Evolutionary conservation across 2,888 invertebrate genomes (phyloP).

Genomic region (Biston betularia): DNA sequence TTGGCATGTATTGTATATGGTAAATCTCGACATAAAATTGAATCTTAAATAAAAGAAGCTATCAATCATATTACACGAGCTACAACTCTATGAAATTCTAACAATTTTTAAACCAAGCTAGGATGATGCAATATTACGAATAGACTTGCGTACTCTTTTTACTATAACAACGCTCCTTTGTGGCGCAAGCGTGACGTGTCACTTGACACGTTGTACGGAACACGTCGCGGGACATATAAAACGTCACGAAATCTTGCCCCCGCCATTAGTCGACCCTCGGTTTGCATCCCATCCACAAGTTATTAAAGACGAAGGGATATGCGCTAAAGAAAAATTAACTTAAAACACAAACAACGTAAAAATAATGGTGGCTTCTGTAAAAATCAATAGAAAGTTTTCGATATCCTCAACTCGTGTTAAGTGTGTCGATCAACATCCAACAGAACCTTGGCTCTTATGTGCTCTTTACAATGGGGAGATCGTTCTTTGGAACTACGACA

Average conservation of each 20-base stretch:
- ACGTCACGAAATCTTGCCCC: neutral
- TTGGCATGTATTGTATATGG: too few relatives aligned
- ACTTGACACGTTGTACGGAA: slow-evolving; percentile 4
- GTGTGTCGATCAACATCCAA: slow-evolving; percentile 97
- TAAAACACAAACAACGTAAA: neutral
- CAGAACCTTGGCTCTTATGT: slow-evolving; percentile 98
- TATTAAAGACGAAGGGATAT: neutral
- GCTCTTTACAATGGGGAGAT: slow-evolving; percentile 99
- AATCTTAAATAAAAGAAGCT: too few relatives aligned
- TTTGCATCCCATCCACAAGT: neutral
- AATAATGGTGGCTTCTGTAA: neutral
- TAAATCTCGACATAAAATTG: too few relatives aligned
- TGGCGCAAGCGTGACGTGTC: slow-evolving; percentile 7
- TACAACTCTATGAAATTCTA: too few relatives aligned
- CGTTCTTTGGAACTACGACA: slow-evolving; percentile 93
- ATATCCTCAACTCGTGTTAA: slow-evolving; percentile 95
- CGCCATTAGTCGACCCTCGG: neutral
- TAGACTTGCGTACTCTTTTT: neutral
- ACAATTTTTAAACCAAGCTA: neutral
- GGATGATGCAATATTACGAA: slow-evolving; percentile 6
- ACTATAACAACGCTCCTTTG: neutral
- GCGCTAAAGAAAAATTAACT: neutral
- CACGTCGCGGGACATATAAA: slow-evolving; percentile 13
- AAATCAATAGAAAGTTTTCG: slow-evolving; percentile 4
- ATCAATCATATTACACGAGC: too few relatives aligned